Percentiles rank a stretch among this genome's conserved stretches.
phyloP scores from a whole-genome alignment of 1,140 invertebrate species.

The Brachionus plicatilis region DNA sequence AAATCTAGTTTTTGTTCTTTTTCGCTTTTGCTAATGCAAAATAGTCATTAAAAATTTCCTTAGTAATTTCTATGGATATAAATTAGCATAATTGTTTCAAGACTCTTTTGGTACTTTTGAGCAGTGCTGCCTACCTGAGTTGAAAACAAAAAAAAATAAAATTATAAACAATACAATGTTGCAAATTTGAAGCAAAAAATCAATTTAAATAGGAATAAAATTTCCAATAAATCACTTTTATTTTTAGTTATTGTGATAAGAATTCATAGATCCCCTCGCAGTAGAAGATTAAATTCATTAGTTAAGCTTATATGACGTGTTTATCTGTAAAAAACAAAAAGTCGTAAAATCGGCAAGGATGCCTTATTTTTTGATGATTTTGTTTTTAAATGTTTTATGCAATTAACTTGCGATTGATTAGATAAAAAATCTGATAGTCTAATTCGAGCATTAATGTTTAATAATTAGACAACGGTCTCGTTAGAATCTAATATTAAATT shows the following conservation, averaged over 20 bases:
- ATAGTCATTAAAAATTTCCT: neutral
- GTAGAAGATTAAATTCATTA: neutral
- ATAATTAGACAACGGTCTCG: neutral
- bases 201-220: neutral
- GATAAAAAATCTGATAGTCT: no score
- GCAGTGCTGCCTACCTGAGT: neutral
- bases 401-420: no score
- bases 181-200: neutral
- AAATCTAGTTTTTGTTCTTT: neutral
- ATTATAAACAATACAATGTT: no score
- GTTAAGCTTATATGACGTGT: neutral
- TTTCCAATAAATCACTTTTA: neutral
- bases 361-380: no score
- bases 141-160: neutral
- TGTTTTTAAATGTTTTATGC: no score
- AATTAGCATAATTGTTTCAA: constrained; percentile 4
- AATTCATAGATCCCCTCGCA: neutral
- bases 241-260: neutral
- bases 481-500: no score
- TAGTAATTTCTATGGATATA: constrained; percentile 29
- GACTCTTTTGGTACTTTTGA: neutral
- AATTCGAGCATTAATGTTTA: no score
- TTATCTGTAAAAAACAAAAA: neutral
- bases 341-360: no score
- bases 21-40: neutral